Conservation (phyloP, 2,888 invertebrate genomes). For the Congeria kusceri region DNA sequence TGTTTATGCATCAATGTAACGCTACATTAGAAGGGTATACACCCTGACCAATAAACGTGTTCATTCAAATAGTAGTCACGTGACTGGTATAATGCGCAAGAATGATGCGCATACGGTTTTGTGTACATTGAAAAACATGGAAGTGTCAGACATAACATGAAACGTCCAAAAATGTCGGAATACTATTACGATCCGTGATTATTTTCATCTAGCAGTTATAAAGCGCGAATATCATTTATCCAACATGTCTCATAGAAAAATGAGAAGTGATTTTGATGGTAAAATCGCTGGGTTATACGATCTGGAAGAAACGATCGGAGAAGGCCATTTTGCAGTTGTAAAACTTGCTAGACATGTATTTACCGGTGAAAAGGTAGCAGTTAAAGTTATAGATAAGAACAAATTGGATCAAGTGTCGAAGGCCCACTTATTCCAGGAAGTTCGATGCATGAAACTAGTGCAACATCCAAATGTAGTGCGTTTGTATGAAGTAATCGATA, state of each 20-base stretch:
- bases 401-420: constrained; percentile 98
- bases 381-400: constrained; percentile 98
- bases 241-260: constrained; percentile 73
- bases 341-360: constrained; percentile 99
- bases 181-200: too few species aligned
- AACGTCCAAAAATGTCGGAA: background rate
- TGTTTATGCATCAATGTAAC: too few species aligned
- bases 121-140: constrained; percentile 62
- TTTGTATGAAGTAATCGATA: constrained; percentile 99
- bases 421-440: constrained; percentile 92
- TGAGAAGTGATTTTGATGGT: constrained; percentile 81
- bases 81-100: constrained; percentile 78
- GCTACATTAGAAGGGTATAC: too few species aligned
- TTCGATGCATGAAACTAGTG: constrained; percentile 99
- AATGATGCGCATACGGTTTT: constrained; percentile 69
- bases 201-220: constrained; percentile 5
- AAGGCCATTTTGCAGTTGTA: constrained; percentile 99
- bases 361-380: constrained; percentile 99
- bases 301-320: constrained; percentile 97
- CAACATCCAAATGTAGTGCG: constrained; percentile 99
- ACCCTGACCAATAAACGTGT: background rate
- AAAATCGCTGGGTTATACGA: constrained; percentile 94
- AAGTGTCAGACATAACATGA: constrained; percentile 52
- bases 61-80: constrained; percentile 59
- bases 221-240: constrained; percentile 41